A percentile compares a stretch with the other conserved stretches of the same genome.
Conservation (phyloP, 2,797 vertebrate species). For the Scarus forsteni region DNA sequence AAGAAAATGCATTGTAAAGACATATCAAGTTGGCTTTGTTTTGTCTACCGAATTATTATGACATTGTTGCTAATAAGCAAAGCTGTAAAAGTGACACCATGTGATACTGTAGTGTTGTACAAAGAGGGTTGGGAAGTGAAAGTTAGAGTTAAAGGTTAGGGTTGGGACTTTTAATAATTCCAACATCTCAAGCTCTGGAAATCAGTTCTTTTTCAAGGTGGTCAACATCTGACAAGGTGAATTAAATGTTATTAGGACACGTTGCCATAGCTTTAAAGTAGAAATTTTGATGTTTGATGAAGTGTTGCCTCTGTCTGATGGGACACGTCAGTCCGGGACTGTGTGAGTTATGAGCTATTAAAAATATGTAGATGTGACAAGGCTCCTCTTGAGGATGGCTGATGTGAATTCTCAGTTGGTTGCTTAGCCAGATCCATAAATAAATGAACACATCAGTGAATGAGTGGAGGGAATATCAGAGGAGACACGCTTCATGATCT, state of each 20-base stretch:
- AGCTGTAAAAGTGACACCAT: too few relatives aligned
- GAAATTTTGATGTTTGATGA: conserved; percentile 72
- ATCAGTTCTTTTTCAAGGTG: neutral
- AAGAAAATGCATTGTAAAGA: too few relatives aligned
- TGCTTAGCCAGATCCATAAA: conserved; percentile 77
- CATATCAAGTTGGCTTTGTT: too few relatives aligned
- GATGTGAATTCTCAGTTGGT: conserved; percentile 76
- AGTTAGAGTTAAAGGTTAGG: too few relatives aligned
- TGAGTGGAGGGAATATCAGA: conserved; percentile 75
- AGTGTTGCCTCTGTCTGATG: conserved; percentile 73
- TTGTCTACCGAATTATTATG: too few relatives aligned
- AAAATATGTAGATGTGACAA: conserved; percentile 86
- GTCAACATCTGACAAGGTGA: conserved; percentile 5
- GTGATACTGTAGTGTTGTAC: too few relatives aligned
- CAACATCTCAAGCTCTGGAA: too few relatives aligned
- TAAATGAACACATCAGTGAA: conserved; percentile 81
- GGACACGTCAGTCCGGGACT: conserved; percentile 73
- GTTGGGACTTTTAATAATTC: too few relatives aligned
- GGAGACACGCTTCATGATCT: conserved; percentile 71
- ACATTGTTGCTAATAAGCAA: too few relatives aligned
- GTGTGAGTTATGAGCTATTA: conserved; percentile 82
- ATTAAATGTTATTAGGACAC: conserved; percentile 52
- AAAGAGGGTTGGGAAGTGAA: too few relatives aligned
- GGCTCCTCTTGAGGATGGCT: conserved; percentile 71
- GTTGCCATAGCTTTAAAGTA: conserved; percentile 53